Evolutionary conservation across 2,113 vertebrate species (phyloP), one percentile per base, ranked within the genome.

Genomic region (Ranitomeya imitator): DNA sequence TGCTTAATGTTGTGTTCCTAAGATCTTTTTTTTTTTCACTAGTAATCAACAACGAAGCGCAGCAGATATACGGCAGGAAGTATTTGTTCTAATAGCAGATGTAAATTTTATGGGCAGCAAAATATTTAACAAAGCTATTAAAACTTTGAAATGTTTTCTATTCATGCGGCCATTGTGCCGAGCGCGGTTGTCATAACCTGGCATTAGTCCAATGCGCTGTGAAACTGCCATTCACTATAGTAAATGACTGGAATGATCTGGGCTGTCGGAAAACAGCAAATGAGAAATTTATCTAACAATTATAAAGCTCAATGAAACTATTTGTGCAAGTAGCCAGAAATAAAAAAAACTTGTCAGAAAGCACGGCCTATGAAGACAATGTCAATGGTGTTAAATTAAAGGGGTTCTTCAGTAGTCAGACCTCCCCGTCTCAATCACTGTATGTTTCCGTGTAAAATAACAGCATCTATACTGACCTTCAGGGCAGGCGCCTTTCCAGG

Each of bases 241-340:
- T 91, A 93, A 92, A 85, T 92, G 93, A 95, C 90, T 73, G 84
- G 89, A 92, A 94, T 84, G 92, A 95, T 94, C 90, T 89, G 89
- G 92, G 71, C 45, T 90, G 87, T 73, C 91, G 91, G 92, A 92
- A 88, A 93, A 89, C 77, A 93, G 91, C 93, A 94, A 92, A 91
- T 91, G 92, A 80, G 57, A 79, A 69, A 91, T 79, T 5, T 65
- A 90, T 67, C 45, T 78, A 63, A 87, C 86, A 86, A 91, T 91
- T 91, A 86, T 91, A 90, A 89, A 87, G 52, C 63, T 60, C 61
- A 86, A 79, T 79, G 61, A 83, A 67, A 51, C 81, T 54, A 83
- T 83, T 83, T 67, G 81, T 14, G 3, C 14, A 67, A 83, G 12
- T 12, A 21, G 21, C 7, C 65, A 54, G 13, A 45, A 67, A 21